Percentiles rank a stretch among this genome's conserved stretches.
These are phyloP conservation scores for Xanthorhoe designata DNA, from an alignment of 2,888 invertebrate species.

Conservation along the genomic window DNA sequence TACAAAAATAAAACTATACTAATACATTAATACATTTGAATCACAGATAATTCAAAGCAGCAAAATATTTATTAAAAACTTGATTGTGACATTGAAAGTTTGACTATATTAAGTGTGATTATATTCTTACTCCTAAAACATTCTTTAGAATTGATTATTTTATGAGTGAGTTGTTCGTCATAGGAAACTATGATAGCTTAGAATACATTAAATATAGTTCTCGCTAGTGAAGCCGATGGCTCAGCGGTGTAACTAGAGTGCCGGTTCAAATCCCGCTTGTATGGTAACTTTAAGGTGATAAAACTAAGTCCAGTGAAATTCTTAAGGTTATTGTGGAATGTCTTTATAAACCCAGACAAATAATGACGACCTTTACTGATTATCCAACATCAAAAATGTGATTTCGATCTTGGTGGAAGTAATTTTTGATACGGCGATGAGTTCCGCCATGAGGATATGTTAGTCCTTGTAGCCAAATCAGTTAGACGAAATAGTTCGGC, in stretches of 20 bases:
- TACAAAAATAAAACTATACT: constrained; percentile 54
- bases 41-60: constrained; percentile 50
- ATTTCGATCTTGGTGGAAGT: too few relatives aligned
- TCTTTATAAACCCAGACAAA: not conserved
- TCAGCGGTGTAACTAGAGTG: not conserved
- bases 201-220: not conserved
- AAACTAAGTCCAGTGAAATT: constrained; percentile 2
- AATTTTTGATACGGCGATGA: too few relatives aligned
- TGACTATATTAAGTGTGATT: not conserved
- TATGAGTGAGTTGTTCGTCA: too few relatives aligned
- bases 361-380: not conserved
- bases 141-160: too few relatives aligned
- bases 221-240: not conserved
- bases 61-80: constrained; percentile 20
- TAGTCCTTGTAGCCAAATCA: too few relatives aligned
- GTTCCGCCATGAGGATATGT: too few relatives aligned
- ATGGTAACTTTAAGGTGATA: not conserved
- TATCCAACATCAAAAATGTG: not conserved
- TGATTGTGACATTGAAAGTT: not conserved
- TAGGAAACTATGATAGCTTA: not conserved
- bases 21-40: constrained; percentile 42
- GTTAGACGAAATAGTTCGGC: too few relatives aligned
- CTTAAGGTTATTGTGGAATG: constrained; percentile 20
- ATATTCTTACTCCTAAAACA: not conserved
- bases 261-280: not conserved